phyloP scores from a whole-genome alignment of 2,113 vertebrate genomes.

The Anhinga rufa region DNA sequence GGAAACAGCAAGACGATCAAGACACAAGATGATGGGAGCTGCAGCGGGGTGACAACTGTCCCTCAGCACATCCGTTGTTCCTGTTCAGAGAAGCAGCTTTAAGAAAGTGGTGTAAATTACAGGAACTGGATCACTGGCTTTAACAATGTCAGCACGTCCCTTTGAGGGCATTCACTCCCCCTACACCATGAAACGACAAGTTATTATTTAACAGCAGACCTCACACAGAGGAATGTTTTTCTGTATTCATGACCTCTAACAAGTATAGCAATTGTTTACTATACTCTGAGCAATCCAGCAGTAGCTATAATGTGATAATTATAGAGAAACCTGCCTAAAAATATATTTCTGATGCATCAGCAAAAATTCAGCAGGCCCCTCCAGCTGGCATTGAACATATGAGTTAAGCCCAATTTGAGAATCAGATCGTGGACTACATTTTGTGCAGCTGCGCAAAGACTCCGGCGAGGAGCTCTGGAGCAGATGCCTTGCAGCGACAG shows the following conservation, averaged over 20 bases:
- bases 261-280: slow-evolving; percentile 58
- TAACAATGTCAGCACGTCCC: slow-evolving; percentile 33
- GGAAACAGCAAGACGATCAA: background rate
- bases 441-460: background rate
- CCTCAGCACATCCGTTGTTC: background rate
- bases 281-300: slow-evolving; percentile 30
- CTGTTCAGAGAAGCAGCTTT: background rate
- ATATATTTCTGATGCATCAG: slow-evolving; percentile 51
- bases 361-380: slow-evolving; percentile 35
- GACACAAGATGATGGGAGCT: fast-evolving
- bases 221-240: slow-evolving; percentile 40
- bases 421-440: background rate
- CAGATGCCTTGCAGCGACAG: background rate
- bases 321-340: slow-evolving; percentile 58
- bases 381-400: slow-evolving; percentile 6
- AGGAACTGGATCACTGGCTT: slow-evolving; percentile 25
- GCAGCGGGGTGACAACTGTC: background rate
- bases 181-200: background rate
- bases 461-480: background rate
- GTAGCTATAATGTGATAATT: slow-evolving; percentile 65
- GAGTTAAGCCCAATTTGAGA: background rate
- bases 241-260: slow-evolving; percentile 56
- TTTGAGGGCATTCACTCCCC: background rate
- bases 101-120: background rate
- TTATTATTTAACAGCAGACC: slow-evolving; percentile 63